Evolutionary conservation across 2,113 vertebrate species (phyloP), one percentile per base, ranked within the genome.

Genomic region (Calcarius ornatus): DNA sequence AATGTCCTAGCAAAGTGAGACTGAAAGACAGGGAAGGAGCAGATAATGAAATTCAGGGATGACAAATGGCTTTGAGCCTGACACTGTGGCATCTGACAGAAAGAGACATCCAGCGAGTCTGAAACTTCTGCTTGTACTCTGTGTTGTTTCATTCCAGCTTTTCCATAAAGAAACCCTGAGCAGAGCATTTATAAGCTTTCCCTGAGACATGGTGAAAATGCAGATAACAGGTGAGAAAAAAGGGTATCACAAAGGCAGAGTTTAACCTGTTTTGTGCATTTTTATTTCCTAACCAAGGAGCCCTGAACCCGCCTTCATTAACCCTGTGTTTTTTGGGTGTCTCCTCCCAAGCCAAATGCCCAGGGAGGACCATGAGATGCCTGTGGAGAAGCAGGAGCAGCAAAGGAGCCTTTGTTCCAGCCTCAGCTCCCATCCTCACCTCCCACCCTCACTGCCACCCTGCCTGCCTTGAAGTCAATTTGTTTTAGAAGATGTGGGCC

Each of bases 11-110:
- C 98, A 98, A 98, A 98, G 98, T 98, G 98, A 98, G 98, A 98
- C 98, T 98, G 98, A 98, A 98, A 98, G 97, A 98, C 98, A 98
- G 98, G 98, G 98, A 98, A 99, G 98, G 98, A 98, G 97, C 97
- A 98, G 98, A 98, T 99, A 99, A 99, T 99, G 99, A 99, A 99
- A 99, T 99, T 98, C 98, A 98, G 98, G 98, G 98, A 99, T 99
- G 99, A 99, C 99, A 99, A 99, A 99, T 99, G 99, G 98, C 99
- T 98, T 97, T 94, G 97, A 98, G 98, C 97, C 98, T 98, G 97
- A 98, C 98, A 98, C 98, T 97, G 97, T 99, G 98, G 98, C 99
- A 99, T 99, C 98, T 99, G 99, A 99, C 99, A 99, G 98, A 99
- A 98, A 98, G 97, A 99, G 98, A 99, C 98, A 98, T 98, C 98